phyloP scores from a whole-genome alignment of 1,140 invertebrate genomes.

The Spodoptera litura region DNA sequence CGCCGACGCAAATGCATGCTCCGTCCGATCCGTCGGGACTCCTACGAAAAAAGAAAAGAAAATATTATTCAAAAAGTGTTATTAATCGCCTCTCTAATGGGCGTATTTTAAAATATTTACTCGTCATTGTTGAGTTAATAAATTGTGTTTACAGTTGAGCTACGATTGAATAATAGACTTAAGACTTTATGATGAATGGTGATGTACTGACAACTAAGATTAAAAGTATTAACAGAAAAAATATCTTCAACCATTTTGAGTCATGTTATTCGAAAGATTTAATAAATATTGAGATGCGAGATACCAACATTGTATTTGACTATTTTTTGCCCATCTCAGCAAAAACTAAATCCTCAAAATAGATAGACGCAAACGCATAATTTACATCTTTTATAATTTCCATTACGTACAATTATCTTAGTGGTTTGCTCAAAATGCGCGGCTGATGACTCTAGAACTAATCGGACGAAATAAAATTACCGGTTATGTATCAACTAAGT shows the following conservation, averaged over 20 bases:
- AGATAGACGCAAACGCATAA: conserved; percentile 26
- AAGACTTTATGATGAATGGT: no score
- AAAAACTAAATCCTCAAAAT: conserved; percentile 8
- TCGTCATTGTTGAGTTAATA: no score
- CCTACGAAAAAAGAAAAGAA: conserved; percentile 62
- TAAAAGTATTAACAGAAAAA: no score
- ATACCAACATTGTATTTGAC: not conserved
- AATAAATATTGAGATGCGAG: not conserved
- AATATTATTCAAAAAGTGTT: conserved; percentile 35
- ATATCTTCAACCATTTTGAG: no score
- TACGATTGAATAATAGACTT: no score
- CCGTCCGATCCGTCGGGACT: conserved; percentile 71
- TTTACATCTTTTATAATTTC: conserved; percentile 32
- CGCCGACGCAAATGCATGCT: conserved; percentile 72
- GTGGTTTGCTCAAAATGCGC: conserved; percentile 24
- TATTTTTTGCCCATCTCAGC: not conserved
- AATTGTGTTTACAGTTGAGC: no score
- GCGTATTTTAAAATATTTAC: no score
- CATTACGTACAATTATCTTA: conserved; percentile 45
- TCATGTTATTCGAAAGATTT: no score
- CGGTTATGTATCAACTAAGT: conserved; percentile 52
- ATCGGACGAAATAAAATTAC: conserved; percentile 60
- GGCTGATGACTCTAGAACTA: conserved; percentile 68
- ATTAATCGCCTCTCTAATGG: not conserved
- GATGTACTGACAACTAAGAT: no score